A percentile compares a stretch with the other conserved stretches of the same genome.
phyloP scores from a whole-genome alignment of 2,797 vertebrate genomes.

The Syngnathus rostellatus region DNA sequence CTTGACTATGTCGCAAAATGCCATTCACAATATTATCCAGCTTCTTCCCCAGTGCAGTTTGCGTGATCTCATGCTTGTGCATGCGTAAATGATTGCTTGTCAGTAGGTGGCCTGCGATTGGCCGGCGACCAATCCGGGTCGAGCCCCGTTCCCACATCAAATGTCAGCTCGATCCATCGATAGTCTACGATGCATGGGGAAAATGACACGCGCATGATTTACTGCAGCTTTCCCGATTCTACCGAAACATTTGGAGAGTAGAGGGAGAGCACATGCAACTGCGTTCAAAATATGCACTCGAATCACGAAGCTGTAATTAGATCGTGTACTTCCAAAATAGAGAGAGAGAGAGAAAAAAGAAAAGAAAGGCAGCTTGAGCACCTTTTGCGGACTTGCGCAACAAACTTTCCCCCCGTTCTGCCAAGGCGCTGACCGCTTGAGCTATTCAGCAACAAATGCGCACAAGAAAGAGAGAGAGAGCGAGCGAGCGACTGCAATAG shows the following conservation, averaged over 20 bases:
- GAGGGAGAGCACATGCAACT: not conserved
- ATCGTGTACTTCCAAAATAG: not conserved
- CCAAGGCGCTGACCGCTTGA: not conserved
- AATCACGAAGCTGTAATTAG: not conserved
- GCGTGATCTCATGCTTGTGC: not conserved
- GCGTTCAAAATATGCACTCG: not conserved
- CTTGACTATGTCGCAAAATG: too few species aligned
- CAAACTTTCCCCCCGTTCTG: slow-evolving; percentile 31
- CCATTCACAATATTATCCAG: too few species aligned
- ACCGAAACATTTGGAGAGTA: not conserved
- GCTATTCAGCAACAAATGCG: not conserved
- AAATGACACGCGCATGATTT: not conserved
- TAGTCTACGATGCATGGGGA: too few species aligned
- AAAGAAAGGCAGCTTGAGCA: slow-evolving; percentile 15
- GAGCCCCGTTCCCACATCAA: not conserved
- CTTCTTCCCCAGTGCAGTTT: too few species aligned
- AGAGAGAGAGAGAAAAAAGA: not conserved
- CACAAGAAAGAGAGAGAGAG: not conserved
- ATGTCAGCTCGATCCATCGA: not conserved
- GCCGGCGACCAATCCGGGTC: not conserved
- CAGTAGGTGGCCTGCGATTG: not conserved
- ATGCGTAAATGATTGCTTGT: not conserved
- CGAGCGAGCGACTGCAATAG: not conserved
- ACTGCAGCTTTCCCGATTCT: not conserved
- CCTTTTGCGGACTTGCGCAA: slow-evolving; percentile 51